Evolutionary conservation across 2,797 vertebrate genomes (phyloP).

Genomic region (Phrynocephalus vlangalii): DNA sequence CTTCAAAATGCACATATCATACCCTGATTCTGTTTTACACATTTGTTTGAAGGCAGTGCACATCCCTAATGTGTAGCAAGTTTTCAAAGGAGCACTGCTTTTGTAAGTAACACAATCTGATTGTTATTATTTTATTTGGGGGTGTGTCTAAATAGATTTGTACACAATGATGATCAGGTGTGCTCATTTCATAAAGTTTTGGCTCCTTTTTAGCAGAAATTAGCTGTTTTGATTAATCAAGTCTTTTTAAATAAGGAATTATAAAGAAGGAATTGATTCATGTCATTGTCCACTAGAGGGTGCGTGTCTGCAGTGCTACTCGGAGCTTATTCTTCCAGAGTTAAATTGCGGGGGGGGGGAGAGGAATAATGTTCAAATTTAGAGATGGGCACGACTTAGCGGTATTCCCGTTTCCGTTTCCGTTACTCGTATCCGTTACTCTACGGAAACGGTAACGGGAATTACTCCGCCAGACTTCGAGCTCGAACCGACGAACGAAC

Average conservation of each 20-base stretch:
- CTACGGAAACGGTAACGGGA: no score
- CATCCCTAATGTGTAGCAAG: no score
- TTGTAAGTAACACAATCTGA: neutral
- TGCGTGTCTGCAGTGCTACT: neutral
- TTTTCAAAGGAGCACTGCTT: neutral
- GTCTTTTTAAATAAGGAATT: neutral
- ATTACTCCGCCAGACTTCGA: no score
- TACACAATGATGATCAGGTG: neutral
- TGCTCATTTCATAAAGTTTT: neutral
- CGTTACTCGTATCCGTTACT: no score
- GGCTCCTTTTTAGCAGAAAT: neutral
- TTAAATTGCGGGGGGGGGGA: neutral
- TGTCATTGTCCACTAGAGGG: conserved; percentile 60
- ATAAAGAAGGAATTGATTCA: neutral
- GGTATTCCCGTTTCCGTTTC: no score
- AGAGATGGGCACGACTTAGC: no score
- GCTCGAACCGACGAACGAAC: no score
- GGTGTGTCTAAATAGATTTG: neutral
- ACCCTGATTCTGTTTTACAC: no score
- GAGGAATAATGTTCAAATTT: no score
- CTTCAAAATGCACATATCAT: no score
- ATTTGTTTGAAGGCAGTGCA: no score
- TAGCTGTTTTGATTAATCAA: neutral
- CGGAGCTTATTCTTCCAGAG: neutral
- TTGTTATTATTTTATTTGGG: accelerated